phyloP scores from a whole-genome alignment of 2,888 invertebrate genomes.

The Erannis defoliaria region DNA sequence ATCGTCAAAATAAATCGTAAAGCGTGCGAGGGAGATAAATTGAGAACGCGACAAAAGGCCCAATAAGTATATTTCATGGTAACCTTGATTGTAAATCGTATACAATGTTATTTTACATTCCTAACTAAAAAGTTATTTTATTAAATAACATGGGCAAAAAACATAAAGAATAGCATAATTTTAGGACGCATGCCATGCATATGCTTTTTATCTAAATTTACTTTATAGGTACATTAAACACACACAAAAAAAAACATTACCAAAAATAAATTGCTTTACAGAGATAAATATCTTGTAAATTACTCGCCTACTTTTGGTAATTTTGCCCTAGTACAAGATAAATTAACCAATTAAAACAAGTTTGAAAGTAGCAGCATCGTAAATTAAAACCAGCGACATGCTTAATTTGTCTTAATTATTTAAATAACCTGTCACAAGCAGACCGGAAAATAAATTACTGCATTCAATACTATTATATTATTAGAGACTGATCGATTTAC shows the following conservation, averaged over 20 bases:
- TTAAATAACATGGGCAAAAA: background rate
- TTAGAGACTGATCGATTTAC: slow-evolving; percentile 1
- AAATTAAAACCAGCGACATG: slow-evolving; percentile 13
- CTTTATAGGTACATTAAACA: background rate
- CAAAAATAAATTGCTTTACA: slow-evolving; percentile 1
- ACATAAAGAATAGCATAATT: background rate
- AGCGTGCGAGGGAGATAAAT: too few relatives aligned
- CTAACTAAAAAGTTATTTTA: background rate
- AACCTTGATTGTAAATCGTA: too few relatives aligned
- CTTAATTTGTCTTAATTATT: slow-evolving; percentile 29
- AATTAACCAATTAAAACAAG: slow-evolving; percentile 9
- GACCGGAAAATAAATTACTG: slow-evolving; percentile 13
- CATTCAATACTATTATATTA: background rate
- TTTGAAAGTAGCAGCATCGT: slow-evolving; percentile 14
- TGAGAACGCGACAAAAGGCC: too few relatives aligned
- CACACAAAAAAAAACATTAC: too few relatives aligned
- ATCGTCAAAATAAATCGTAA: too few relatives aligned
- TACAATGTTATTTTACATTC: background rate
- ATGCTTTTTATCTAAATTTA: too few relatives aligned
- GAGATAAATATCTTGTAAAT: slow-evolving; percentile 2
- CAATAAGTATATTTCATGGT: too few relatives aligned
- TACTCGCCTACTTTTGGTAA: background rate
- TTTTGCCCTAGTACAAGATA: slow-evolving; percentile 1
- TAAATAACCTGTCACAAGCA: slow-evolving; percentile 25
- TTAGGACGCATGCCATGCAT: too few relatives aligned